These are phyloP conservation scores for Subanguina moxae DNA, from an alignment of 1,140 invertebrate genomes.

Conservation along the genomic window DNA sequence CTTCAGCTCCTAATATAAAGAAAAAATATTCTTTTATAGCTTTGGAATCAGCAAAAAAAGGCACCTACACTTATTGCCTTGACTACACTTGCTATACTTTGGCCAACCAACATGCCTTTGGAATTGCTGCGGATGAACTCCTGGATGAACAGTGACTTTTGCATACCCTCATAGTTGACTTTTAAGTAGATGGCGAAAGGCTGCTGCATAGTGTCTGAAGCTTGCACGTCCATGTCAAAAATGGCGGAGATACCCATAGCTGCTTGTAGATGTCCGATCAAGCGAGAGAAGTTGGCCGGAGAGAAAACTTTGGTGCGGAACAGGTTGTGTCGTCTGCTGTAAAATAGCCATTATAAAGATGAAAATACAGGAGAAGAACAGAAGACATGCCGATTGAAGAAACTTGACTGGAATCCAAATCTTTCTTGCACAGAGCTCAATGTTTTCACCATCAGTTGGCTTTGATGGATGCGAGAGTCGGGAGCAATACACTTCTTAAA, in stretches of 20 bases:
- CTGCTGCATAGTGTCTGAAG: not conserved
- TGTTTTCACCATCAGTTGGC: not conserved
- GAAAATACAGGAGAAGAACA: too few species aligned
- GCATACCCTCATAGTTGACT: not conserved
- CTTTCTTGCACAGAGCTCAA: not conserved
- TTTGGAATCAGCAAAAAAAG: too few species aligned
- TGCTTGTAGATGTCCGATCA: not conserved
- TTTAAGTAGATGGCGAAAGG: not conserved
- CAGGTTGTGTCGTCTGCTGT: not conserved
- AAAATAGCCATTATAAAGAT: not conserved
- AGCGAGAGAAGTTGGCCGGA: not conserved
- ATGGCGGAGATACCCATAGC: not conserved
- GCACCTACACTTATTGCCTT: too few species aligned
- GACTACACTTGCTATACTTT: too few species aligned
- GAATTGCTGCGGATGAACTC: not conserved
- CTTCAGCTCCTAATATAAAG: not conserved
- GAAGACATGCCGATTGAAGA: too few species aligned
- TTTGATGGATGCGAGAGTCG: not conserved
- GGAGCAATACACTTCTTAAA: not conserved
- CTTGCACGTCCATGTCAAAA: constrained; percentile 1
- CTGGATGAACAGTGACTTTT: not conserved
- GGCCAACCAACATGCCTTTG: not conserved
- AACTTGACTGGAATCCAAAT: not conserved
- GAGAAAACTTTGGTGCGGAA: not conserved
- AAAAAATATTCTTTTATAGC: too few species aligned